Evolutionary conservation across 2,888 invertebrate genomes (phyloP), one percentile per base, ranked within the genome.

Genomic region (Phania funesta): DNA sequence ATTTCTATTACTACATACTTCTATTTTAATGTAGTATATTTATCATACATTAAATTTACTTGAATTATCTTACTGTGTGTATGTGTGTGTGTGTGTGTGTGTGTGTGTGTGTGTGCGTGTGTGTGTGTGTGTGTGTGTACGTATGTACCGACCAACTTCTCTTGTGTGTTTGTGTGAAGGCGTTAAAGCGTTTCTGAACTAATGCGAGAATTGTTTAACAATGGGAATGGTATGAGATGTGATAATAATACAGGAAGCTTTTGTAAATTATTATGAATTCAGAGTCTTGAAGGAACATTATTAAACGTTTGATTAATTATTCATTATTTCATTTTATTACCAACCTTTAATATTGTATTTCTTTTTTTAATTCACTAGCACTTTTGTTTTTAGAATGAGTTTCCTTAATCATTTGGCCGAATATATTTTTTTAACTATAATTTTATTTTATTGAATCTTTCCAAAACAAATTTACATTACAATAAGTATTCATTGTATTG

Each of bases 181-280:
- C 87, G 89, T 87, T 86, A 85, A 85, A 87, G 88, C 86, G 86
- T 88, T 85, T 44, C 48, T 24, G 67, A 73, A 22, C 18, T 58
- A 32, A 78, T 58, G 50, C 16, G 1, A 41, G 50, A 50, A n/a
- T 64, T 56, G 22, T 22, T 11, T 48, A 68, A 54, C 24, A 68
- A 67, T 60, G 41, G 48, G 58, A 41, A 67, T 8, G 18, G 1
- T 7, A 29, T 6, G 29, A 29, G 16, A n/a, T 16, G 0, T 56
- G 65, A 4, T 18, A 54, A 44, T 54, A 16, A 32, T n/a, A 44
- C 29, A 16, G 22, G 9, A 26, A 7, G 0, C 24, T 48, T 18
- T 20, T 35, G 13, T 11, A 38, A 18, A 35, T 13, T 35, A 16
- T 11, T 8, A 18, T 1, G 5, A 22, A 16, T 16, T 70, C 46